Base-by-base conservation (phyloP, 53 echinoderm and acorn worm genomes). In the Hippasteria phrygiana region DNA sequence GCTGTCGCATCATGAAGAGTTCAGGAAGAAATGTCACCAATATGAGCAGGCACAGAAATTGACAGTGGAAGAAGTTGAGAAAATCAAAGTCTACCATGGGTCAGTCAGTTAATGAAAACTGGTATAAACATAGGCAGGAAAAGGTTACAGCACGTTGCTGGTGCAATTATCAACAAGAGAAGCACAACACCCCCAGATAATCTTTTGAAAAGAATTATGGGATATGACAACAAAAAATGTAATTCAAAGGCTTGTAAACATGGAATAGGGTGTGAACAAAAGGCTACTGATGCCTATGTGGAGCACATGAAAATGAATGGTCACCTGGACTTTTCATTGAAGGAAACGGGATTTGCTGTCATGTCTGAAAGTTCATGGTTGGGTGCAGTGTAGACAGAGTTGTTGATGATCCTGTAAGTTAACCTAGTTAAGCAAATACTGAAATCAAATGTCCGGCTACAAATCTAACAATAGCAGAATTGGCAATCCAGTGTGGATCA, bases 41-140 rank as follows among this genome's bases (percentile, higher is more conserved):
- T 28, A 64, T 64, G 64, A 64, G 64, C 3, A 31, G 29, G 64
- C 64, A 64, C 64, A 64, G 64, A 64, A 28, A 64, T 26, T 64
- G 64, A 64, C 64, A 64, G 3, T 28, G 4, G 64, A 64, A 64
- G 64, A 64, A 64, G 64, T 64, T 28, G 29, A 64, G 31, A 9
- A 64, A 31, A 64, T 64, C 28, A 29, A 64, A 27, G 5, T 64
- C 64, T 64, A 64, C 64, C 64, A 64, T 26, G 64, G 64, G 64
- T 64, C 64, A 64, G 29, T 64, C 64, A 64, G 33, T 28, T 2
- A 64, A 64, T 64, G 64, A 64, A 27, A 64, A 64, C 64, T 64
- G 64, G 64, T 20, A 64, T 13, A 64, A 64, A 64, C 64, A 64
- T 13, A 16, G 64, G 20, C 64, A 64, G 64, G 64, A 28, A 4